Evolutionary conservation across 2,113 vertebrate species (phyloP), one percentile per base, ranked within the genome.

Genomic region (Periophthalmodon schlosseri): DNA sequence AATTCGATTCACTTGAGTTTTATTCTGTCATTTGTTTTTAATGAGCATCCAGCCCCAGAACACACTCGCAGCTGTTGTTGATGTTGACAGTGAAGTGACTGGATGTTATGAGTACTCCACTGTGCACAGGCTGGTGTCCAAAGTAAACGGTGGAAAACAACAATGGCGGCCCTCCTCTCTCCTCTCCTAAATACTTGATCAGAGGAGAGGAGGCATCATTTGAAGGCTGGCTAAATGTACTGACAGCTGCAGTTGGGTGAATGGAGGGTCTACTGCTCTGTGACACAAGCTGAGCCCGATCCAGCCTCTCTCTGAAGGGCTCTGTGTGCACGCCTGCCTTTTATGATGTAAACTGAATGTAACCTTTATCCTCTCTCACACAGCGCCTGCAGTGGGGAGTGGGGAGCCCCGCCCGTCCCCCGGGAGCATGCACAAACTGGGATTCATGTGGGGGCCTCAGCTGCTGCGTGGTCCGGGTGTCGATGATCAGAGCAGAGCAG

Each of bases 341-440:
- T 89, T 87, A 90, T 92, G 89, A 91, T 90, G 89, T 91, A 90
- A 91, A 90, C 88, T 91, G 84, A 91, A 92, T 91, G 90, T 90
- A 91, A 89, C 89, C 91, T 86, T 90, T 93, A 87, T 91, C 86
- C 84, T 83, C 86, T 83, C 86, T 88, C 74, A 69, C 83, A 78
- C 72, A 86, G 87, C 82, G 83, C 88, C 87, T 88, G 89, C 91
- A 89, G 86, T 36, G 69, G 70, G 63, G 83, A 83, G 82, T 58
- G 36, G 82, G 88, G 87, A 84, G 78, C 86, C 84, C 83, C 68
- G 4, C 68, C 24, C 63, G 58, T 57, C 78, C 66, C 36, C 21
- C 69, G 63, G 79, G 78, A 83, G 74, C 76, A 16, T n/a, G 82
- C 78, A 89, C 76, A 89, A 88, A 87, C 81, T 21, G 75, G 85